Evolutionary conservation across 2,797 vertebrate species (phyloP).

Genomic region (Perodicticus potto): DNA sequence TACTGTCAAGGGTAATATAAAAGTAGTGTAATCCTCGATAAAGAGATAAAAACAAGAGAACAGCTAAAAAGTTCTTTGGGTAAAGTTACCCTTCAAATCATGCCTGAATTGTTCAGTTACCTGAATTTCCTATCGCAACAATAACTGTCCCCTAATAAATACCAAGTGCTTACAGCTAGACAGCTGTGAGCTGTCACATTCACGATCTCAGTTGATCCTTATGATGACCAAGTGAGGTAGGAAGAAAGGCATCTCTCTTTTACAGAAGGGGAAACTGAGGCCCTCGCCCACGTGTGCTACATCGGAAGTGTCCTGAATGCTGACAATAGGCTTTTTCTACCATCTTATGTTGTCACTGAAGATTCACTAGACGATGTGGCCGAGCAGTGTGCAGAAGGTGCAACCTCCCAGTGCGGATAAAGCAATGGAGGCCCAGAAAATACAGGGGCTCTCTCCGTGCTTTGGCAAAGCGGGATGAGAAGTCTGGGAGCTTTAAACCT

Average conservation of each 20-base stretch:
- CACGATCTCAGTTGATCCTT: neutral
- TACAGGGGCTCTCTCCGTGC: neutral
- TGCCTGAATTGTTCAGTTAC: neutral
- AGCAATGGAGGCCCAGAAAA: neutral
- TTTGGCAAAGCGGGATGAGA: neutral
- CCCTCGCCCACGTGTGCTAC: neutral
- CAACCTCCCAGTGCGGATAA: neutral
- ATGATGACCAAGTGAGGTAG: neutral
- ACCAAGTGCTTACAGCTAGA: neutral
- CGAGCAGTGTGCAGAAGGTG: neutral
- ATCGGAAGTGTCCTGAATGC: neutral
- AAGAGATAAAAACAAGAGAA: constrained; percentile 60
- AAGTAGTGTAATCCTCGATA: constrained; percentile 56
- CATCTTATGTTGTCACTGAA: neutral
- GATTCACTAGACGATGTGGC: neutral
- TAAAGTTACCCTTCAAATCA: neutral
- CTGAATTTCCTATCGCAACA: neutral
- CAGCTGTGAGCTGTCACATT: neutral
- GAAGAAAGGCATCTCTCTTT: neutral
- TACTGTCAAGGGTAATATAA: constrained; percentile 48
- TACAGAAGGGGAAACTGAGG: neutral
- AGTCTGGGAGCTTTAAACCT: neutral
- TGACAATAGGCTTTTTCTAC: neutral
- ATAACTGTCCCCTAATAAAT: neutral
- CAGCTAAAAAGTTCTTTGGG: neutral